phyloP scores from a whole-genome alignment of 2,113 vertebrate species.

The Rhagologus leucostigma region DNA sequence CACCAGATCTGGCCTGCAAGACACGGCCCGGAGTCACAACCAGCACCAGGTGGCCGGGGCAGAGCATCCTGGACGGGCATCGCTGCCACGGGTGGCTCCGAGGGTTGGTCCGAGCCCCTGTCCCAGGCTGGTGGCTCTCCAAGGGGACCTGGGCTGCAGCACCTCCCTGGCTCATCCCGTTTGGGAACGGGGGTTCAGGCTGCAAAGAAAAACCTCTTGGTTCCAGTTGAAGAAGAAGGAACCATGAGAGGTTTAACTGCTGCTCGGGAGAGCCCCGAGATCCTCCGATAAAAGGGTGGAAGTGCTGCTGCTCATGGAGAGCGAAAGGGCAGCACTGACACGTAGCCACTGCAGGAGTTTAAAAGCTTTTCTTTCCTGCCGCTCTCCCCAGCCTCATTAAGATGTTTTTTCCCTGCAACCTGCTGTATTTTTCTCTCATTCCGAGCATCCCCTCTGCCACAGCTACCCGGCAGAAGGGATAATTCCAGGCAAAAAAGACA shows the following conservation, averaged over 20 bases:
- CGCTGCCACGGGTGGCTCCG: fast-evolving
- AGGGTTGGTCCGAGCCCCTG: neutral
- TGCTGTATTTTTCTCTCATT: neutral
- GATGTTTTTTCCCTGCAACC: neutral
- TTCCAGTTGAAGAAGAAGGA: neutral
- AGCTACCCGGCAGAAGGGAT: neutral
- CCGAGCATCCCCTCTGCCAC: neutral
- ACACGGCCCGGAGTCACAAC: neutral
- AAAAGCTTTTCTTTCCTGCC: neutral
- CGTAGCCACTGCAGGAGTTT: neutral
- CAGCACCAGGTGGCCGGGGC: neutral
- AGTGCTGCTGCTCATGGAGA: neutral
- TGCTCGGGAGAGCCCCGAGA: fast-evolving
- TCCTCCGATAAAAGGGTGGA: neutral
- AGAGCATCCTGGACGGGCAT: fast-evolving
- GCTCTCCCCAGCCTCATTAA: neutral
- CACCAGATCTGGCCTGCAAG: slow-evolving; percentile 92
- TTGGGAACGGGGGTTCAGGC: neutral
- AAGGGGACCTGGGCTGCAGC: neutral
- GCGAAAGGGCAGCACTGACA: neutral
- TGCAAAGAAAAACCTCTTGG: neutral
- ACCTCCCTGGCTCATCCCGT: neutral
- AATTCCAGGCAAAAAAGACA: neutral
- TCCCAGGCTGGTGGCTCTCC: neutral
- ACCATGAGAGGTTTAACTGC: neutral